These are phyloP conservation scores for Chamaetylas fuelleborni DNA, from an alignment of 2,113 vertebrate genomes.

Conservation along the genomic window DNA sequence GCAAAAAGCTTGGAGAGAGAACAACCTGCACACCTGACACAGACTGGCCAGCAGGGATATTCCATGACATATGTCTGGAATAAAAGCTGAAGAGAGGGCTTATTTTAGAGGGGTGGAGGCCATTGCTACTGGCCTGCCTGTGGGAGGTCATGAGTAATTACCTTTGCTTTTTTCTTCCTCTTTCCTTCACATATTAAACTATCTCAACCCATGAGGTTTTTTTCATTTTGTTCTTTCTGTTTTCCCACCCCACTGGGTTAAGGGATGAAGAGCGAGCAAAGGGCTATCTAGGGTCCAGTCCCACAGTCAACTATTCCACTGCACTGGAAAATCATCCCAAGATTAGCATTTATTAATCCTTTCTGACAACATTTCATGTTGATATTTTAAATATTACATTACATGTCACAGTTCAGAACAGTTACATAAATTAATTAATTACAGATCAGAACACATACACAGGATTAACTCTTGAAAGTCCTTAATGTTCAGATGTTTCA, in stretches of 20 bases:
- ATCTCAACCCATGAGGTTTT: neutral
- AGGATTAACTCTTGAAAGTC: neutral
- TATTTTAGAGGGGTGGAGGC: accelerated
- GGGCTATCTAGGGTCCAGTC: neutral
- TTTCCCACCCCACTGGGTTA: neutral
- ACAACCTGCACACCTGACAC: neutral
- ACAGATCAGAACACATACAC: neutral
- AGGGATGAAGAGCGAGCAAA: neutral
- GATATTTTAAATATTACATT: constrained; percentile 23
- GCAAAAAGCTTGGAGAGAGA: neutral
- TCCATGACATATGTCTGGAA: neutral
- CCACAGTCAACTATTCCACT: neutral
- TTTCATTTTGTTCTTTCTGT: neutral
- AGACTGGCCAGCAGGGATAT: neutral
- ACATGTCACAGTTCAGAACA: neutral
- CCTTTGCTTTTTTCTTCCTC: neutral
- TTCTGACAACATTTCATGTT: neutral
- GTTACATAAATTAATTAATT: constrained; percentile 37
- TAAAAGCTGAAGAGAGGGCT: neutral
- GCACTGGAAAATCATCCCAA: neutral
- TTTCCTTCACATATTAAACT: neutral
- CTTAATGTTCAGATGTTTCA: neutral
- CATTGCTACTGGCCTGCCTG: neutral
- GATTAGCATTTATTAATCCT: constrained; percentile 27
- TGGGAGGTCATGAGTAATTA: neutral